phyloP scores from a whole-genome alignment of 2,888 invertebrate species.

The Drosophila mercatorum region DNA sequence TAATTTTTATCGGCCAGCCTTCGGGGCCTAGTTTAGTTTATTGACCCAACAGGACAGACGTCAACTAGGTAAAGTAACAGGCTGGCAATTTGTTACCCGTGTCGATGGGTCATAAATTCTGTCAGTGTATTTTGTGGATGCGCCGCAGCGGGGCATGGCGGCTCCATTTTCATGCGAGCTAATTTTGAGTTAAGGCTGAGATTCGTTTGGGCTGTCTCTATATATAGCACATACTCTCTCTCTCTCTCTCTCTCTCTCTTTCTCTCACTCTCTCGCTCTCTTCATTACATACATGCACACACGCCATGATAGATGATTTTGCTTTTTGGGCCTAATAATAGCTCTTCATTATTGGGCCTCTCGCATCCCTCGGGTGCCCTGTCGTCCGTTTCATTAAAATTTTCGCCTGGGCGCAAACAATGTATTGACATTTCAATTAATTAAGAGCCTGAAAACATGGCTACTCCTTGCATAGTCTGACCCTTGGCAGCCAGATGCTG shows the following conservation, averaged over 20 bases:
- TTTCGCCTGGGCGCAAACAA: conserved; percentile 49
- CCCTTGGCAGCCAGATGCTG: conserved; percentile 48
- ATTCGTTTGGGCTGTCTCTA: conserved; percentile 36
- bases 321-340: conserved; percentile 49
- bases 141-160: neutral
- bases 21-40: conserved; percentile 57
- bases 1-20: conserved; percentile 58
- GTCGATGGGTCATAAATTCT: conserved; percentile 60
- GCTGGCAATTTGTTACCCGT: conserved; percentile 54
- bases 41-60: conserved; percentile 58
- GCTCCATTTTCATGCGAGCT: conserved; percentile 57
- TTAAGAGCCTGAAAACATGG: conserved; percentile 47
- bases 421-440: conserved; percentile 80
- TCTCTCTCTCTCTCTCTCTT: neutral
- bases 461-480: conserved; percentile 50
- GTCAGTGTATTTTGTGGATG: conserved; percentile 18
- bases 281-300: neutral
- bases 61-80: conserved; percentile 60
- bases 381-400: conserved; percentile 44
- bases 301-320: conserved; percentile 55
- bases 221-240: conserved; percentile 48
- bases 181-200: conserved; percentile 70
- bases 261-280: neutral
- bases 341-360: conserved; percentile 10
- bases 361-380: conserved; percentile 8